These are phyloP conservation scores for Parasteatoda lunata DNA, from an alignment of 2,888 invertebrate genomes.

Conservation along the genomic window DNA sequence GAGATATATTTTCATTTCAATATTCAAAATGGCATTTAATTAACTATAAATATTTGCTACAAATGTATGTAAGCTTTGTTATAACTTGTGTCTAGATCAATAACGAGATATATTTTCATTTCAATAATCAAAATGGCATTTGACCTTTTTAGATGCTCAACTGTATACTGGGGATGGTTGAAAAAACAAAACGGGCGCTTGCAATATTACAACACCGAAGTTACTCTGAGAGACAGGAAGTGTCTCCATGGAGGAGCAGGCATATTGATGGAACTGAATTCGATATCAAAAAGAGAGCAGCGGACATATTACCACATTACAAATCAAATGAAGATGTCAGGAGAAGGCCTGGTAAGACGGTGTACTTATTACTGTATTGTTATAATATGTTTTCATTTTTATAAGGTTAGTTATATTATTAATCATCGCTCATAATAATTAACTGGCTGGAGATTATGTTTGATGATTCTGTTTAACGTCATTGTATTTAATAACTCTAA, in stretches of 20 bases:
- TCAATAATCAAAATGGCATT: background rate
- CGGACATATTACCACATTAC: constrained; percentile 73
- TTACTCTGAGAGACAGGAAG: constrained; percentile 66
- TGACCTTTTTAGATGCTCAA: constrained; percentile 85
- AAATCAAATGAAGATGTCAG: constrained; percentile 84
- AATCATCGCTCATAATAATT: too few species aligned
- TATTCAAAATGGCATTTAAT: background rate
- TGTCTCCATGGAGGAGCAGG: constrained; percentile 53
- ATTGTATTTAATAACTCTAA: too few species aligned
- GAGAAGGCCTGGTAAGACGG: constrained; percentile 85
- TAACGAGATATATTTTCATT: too few species aligned
- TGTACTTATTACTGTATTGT: too few species aligned
- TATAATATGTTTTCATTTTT: too few species aligned
- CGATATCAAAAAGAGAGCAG: constrained; percentile 66
- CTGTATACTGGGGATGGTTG: constrained; percentile 96
- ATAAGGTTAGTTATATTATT: too few species aligned
- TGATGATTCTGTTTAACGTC: too few species aligned
- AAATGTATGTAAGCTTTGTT: too few species aligned
- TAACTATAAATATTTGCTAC: too few species aligned
- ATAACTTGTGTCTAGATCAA: too few species aligned
- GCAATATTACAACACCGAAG: constrained; percentile 90
- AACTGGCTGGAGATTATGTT: too few species aligned
- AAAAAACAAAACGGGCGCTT: constrained; percentile 93
- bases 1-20: too few species aligned
- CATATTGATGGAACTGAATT: constrained; percentile 67